Evolutionary conservation across 2,797 vertebrate species (phyloP), one percentile per base, ranked within the genome.

Genomic region (Linurgus olivaceus): DNA sequence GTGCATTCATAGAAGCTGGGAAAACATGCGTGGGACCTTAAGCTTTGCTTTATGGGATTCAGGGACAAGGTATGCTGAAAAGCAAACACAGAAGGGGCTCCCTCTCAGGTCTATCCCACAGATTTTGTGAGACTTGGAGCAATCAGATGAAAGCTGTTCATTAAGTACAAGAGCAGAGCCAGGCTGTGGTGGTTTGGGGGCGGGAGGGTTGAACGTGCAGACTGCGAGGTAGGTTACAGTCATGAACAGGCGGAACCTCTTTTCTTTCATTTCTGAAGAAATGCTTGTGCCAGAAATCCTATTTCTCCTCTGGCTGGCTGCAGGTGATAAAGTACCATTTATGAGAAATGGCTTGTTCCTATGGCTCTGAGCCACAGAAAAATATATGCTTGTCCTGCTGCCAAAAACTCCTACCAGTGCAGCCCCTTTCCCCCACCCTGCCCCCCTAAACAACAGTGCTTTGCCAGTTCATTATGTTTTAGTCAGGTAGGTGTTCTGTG

Each of bases 11-110:
- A 95, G 93, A 95, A 97, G 95, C 92, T 95, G 92, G 92, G 97
- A 97, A 96, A 97, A 95, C 45, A 78, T 94, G 95, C 93, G 96
- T 97, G 96, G 94, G 95, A 95, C 95, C 88, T 95, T 82, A 75
- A 86, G 86, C 73, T 88, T 90, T 83, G 48, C 70, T 94, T 90
- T 81, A 73, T 93, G 82, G 76, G 84, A 93, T 90, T 94, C 73
- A 73, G 86, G 79, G 91, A 88, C 2, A 17, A 81, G 90, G 62
- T 40, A 74, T 83, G 61, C 70, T 66, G 63, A 78, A 93, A 95
- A 93, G 61, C 92, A 94, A 92, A 90, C 73, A 86, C 23, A 91
- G 68, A 88, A 89, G 78, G 84, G 57, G 44, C 80, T 95, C 48
- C 66, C 61, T 94, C 82, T 93, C 28, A 57, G 77, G 68, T 65